Percentiles rank a stretch among this genome's conserved stretches.
These are phyloP conservation scores for Lagopus leucura DNA, from an alignment of 2,113 vertebrate genomes.

Conservation along the genomic window DNA sequence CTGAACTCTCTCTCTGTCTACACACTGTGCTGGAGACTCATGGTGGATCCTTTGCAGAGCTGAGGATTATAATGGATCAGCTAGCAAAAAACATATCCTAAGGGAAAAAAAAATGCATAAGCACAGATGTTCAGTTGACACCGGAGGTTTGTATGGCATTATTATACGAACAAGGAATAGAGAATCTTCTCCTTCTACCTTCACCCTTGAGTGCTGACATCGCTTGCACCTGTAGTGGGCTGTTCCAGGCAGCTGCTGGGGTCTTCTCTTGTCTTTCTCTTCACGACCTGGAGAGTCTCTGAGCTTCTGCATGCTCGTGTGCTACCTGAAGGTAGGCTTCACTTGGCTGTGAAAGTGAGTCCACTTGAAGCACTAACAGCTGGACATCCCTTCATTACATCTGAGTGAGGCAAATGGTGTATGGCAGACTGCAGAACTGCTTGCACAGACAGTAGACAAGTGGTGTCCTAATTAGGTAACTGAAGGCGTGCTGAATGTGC, in stretches of 20 bases:
- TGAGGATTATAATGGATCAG: not conserved
- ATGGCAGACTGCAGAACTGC: not conserved
- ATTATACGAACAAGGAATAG: not conserved
- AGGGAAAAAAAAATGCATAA: not conserved
- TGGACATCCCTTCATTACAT: not conserved
- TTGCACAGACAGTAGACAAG: not conserved
- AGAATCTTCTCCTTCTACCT: not conserved
- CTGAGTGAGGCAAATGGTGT: not conserved
- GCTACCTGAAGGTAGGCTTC: not conserved
- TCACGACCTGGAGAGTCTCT: not conserved
- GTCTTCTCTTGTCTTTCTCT: not conserved
- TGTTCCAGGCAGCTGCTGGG: not conserved
- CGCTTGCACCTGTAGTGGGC: not conserved
- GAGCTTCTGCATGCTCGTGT: rapidly evolving
- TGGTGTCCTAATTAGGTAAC: not conserved
- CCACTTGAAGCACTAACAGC: not conserved
- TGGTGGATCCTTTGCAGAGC: not conserved
- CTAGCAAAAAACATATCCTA: not conserved
- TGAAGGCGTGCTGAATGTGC: rapidly evolving
- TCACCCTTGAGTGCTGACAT: not conserved
- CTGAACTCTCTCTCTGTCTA: not conserved
- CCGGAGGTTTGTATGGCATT: not conserved
- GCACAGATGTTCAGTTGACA: not conserved
- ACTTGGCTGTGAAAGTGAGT: not conserved
- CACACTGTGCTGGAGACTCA: not conserved